Conservation (phyloP, 2,113 vertebrate genomes). For the Gorilla gorilla region DNA sequence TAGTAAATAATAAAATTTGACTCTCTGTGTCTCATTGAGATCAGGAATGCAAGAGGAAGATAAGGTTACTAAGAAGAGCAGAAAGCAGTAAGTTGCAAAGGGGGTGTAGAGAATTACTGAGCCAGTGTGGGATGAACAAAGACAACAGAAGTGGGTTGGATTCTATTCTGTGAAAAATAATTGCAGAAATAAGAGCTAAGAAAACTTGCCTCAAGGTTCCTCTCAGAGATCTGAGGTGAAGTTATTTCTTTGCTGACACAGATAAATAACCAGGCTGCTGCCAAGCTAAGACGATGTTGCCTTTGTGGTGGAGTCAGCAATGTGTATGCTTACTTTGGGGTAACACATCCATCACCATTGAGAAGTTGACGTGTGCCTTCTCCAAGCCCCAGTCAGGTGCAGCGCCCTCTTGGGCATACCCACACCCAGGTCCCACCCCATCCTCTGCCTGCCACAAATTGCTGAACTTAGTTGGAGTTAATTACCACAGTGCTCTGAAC, state of each 20-base stretch:
- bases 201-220: neutral
- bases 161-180: constrained; percentile 20
- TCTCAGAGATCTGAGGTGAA: neutral
- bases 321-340: no score
- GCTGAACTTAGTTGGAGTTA: neutral
- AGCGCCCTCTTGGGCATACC: rapidly evolving
- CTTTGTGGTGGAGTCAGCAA: neutral
- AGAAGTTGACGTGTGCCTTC: no score
- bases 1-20: neutral
- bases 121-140: neutral
- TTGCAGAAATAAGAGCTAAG: constrained; percentile 10
- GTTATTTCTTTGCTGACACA: constrained; percentile 52
- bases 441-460: neutral
- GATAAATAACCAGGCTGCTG: neutral
- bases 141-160: neutral
- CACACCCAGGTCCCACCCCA: neutral
- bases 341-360: neutral
- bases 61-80: neutral
- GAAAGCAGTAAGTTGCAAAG: neutral
- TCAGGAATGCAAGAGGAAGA: neutral
- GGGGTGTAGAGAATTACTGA: neutral
- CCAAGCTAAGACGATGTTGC: neutral
- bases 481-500: neutral
- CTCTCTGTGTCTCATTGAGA: neutral
- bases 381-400: no score